A percentile compares a stretch with the other conserved stretches of the same genome.
phyloP scores from a whole-genome alignment of 2,888 invertebrate species.

The Fissipunctia ypsillon region DNA sequence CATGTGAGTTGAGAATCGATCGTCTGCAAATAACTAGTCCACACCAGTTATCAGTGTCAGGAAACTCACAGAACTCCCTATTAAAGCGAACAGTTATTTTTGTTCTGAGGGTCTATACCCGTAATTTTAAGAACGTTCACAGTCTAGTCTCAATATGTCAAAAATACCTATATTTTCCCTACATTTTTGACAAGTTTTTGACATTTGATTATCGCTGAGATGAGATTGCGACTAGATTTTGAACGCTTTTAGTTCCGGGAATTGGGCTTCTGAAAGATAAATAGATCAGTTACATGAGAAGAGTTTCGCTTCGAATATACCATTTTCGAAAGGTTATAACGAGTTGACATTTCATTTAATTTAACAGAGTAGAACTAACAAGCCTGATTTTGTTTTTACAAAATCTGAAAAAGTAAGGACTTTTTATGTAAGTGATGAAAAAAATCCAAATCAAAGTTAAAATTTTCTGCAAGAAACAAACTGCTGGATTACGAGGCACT shows the following conservation, averaged over 20 bases:
- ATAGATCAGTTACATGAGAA: neutral
- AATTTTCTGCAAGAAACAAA: conserved; percentile 31
- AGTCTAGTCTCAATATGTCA: no score
- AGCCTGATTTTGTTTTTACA: neutral
- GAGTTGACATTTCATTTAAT: neutral
- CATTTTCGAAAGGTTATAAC: neutral
- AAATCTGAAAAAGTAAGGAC: neutral
- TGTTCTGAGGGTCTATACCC: no score
- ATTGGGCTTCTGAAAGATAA: no score
- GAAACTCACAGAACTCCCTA: conserved; percentile 13
- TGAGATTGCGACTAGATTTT: no score
- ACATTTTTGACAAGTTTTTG: no score
- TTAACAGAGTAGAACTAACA: neutral
- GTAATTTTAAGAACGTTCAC: no score
- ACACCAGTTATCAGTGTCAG: conserved; percentile 19
- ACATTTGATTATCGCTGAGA: no score
- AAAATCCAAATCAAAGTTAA: neutral
- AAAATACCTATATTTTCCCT: no score
- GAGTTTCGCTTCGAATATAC: neutral
- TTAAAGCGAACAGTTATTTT: conserved; percentile 15
- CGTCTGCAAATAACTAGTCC: conserved; percentile 27
- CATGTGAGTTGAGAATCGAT: conserved; percentile 18
- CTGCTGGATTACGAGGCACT: conserved; percentile 29
- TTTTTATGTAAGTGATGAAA: neutral
- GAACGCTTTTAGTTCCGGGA: no score